phyloP scores from a whole-genome alignment of 2,797 vertebrate species.

The Gymnodraco acuticeps region DNA sequence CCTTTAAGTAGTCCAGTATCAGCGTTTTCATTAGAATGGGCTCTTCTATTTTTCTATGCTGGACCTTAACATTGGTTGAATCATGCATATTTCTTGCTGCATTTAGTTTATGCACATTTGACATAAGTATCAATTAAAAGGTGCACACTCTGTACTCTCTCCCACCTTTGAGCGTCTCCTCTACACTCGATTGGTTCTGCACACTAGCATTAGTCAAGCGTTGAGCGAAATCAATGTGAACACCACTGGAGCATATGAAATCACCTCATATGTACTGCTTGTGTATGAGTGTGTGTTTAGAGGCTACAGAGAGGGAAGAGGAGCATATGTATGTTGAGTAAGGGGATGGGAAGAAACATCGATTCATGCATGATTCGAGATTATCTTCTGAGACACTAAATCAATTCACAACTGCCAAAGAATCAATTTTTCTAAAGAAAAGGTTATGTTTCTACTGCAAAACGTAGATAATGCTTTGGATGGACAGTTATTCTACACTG shows the following conservation, averaged over 20 bases:
- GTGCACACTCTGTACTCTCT: not conserved
- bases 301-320: not conserved
- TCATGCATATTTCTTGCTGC: not conserved
- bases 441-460: no score
- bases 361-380: no score
- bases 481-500: no score
- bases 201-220: conserved; percentile 25
- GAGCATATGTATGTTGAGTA: not conserved
- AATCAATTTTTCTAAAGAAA: no score
- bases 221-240: conserved; percentile 27
- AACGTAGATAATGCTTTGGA: no score
- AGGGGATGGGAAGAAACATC: no score
- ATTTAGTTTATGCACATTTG: conserved; percentile 1
- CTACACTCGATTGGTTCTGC: conserved; percentile 30
- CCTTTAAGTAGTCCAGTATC: not conserved
- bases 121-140: conserved; percentile 23
- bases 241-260: conserved; percentile 21
- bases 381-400: no score
- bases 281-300: not conserved
- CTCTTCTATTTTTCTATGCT: not conserved
- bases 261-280: not conserved
- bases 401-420: no score
- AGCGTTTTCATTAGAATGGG: not conserved
- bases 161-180: not conserved
- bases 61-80: not conserved